Evolutionary conservation across 2,888 invertebrate genomes (phyloP).

Genomic region (Hybos culiciformis): DNA sequence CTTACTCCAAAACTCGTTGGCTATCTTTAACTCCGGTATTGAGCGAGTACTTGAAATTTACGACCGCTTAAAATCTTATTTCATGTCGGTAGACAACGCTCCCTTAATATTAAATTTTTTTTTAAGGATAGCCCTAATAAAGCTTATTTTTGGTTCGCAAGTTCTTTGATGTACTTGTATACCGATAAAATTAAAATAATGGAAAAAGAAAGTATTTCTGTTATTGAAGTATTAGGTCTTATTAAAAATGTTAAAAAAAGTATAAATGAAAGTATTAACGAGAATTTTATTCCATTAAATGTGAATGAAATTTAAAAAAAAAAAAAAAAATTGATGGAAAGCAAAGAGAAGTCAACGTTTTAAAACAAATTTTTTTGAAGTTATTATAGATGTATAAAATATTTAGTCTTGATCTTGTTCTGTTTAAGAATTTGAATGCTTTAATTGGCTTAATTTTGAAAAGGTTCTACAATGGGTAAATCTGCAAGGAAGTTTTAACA

Average conservation of each 20-base stretch:
- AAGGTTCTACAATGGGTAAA: neutral
- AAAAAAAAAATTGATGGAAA: neutral
- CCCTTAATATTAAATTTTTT: neutral
- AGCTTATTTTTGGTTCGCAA: neutral
- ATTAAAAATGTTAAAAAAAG: neutral
- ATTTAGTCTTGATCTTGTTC: neutral
- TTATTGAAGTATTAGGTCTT: neutral
- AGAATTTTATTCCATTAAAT: conserved; percentile 1
- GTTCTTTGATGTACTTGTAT: neutral
- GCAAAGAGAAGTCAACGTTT: neutral
- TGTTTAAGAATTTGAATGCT: neutral
- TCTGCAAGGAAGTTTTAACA: neutral
- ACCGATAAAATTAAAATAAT: conserved; percentile 1
- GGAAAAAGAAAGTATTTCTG: neutral
- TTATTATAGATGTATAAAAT: conserved; percentile 1
- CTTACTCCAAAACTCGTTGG: neutral
- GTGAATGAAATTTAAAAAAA: neutral
- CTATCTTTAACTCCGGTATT: neutral
- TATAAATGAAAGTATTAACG: neutral
- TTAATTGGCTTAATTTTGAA: neutral
- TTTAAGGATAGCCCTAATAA: neutral
- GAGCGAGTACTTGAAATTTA: neutral
- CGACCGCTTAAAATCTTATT: neutral
- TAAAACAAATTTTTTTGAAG: neutral
- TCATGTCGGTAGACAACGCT: neutral